These are phyloP conservation scores for Dromius quadrimaculatus DNA, from an alignment of 2,888 invertebrate genomes.

Conservation along the genomic window DNA sequence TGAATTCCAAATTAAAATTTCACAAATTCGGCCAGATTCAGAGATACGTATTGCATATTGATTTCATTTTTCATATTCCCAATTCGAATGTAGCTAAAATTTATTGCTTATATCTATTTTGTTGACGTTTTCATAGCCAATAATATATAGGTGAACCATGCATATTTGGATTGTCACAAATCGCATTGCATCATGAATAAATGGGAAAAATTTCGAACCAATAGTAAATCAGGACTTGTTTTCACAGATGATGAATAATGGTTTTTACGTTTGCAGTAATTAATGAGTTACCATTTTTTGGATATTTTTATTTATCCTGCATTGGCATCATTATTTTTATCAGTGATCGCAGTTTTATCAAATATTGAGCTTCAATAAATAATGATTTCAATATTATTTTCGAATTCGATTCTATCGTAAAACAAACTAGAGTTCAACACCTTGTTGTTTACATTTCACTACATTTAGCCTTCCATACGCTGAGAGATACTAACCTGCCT, in stretches of 20 bases:
- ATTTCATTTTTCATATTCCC: constrained; percentile 31
- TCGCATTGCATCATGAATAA: constrained; percentile 8
- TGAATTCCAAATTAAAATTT: too few relatives aligned
- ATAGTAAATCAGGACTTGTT: not conserved
- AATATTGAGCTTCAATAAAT: too few relatives aligned
- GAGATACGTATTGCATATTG: constrained; percentile 23
- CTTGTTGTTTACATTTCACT: too few relatives aligned
- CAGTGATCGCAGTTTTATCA: too few relatives aligned
- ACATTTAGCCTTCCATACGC: too few relatives aligned
- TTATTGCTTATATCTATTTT: constrained; percentile 35
- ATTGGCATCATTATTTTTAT: too few relatives aligned
- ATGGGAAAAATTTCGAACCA: constrained; percentile 4
- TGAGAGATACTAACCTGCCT: too few relatives aligned
- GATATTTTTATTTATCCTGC: too few relatives aligned
- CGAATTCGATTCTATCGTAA: too few relatives aligned
- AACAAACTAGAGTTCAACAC: too few relatives aligned
- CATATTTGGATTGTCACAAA: constrained; percentile 22
- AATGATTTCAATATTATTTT: too few relatives aligned
- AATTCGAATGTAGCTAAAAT: constrained; percentile 20
- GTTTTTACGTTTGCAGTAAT: constrained; percentile 1
- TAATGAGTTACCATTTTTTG: constrained; percentile 12
- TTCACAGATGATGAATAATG: constrained; percentile 16
- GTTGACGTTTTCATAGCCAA: constrained; percentile 31
- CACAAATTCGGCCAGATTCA: constrained; percentile 8
- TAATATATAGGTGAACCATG: constrained; percentile 18